Evolutionary conservation across 2,888 invertebrate genomes (phyloP).

Genomic region (Glyphotaelius pellucidus): DNA sequence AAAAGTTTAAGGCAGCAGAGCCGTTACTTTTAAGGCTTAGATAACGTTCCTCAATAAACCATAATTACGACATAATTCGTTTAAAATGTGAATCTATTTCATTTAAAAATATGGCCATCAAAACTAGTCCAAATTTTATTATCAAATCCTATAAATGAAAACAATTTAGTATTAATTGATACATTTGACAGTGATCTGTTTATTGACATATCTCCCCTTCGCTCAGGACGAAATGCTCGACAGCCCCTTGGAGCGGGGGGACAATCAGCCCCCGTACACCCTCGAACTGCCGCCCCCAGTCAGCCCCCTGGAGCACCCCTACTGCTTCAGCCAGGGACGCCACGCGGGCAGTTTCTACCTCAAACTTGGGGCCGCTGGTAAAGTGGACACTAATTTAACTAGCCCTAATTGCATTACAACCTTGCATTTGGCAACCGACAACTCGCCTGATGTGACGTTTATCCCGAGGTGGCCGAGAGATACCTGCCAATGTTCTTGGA

Average conservation of each 20-base stretch:
- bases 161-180: too few species aligned
- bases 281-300: conserved; percentile 71
- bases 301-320: conserved; percentile 76
- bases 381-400: conserved; percentile 62
- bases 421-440: background rate
- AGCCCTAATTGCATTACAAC: conserved; percentile 37
- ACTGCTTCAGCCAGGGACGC: conserved; percentile 82
- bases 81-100: too few species aligned
- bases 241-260: background rate
- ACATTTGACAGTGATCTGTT: background rate
- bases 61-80: too few species aligned
- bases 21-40: too few species aligned
- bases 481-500: background rate
- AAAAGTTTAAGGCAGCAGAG: too few species aligned
- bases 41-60: too few species aligned
- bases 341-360: conserved; percentile 86
- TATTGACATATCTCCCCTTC: background rate
- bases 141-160: too few species aligned
- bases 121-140: too few species aligned
- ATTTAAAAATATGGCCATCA: too few species aligned
- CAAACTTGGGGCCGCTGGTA: conserved; percentile 85
- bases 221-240: background rate
- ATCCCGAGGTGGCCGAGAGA: background rate
- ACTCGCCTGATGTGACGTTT: background rate
- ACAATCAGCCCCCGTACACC: background rate